Evolutionary conservation across 23 tunicate species (phyloP).

Genomic region (Corella eumyota): DNA sequence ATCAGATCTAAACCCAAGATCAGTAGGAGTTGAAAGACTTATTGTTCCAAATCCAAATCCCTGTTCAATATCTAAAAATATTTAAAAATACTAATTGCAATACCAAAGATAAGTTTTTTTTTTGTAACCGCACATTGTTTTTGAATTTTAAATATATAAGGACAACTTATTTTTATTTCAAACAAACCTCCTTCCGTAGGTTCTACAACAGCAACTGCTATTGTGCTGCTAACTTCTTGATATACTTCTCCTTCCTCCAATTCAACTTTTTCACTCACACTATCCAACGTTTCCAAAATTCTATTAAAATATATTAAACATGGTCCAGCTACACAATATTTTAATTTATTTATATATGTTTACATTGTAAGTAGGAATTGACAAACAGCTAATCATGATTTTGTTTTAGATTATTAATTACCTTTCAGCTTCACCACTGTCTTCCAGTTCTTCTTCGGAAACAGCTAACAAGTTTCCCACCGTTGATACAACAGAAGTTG

Average conservation of each 20-base stretch:
- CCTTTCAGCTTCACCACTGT: slow-evolving; percentile 36
- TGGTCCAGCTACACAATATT: too few species aligned
- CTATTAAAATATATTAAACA: too few species aligned
- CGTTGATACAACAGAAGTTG: slow-evolving; percentile 50
- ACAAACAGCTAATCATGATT: too few species aligned
- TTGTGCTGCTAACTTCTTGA: slow-evolving; percentile 14
- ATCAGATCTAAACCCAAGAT: slow-evolving; percentile 16
- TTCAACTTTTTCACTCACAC: slow-evolving; percentile 17
- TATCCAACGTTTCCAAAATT: slow-evolving; percentile 6
- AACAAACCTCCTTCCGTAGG: slow-evolving; percentile 8
- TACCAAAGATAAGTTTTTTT: too few species aligned
- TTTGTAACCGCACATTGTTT: too few species aligned
- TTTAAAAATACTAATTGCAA: too few species aligned
- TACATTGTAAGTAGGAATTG: too few species aligned
- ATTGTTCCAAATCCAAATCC: slow-evolving; percentile 7
- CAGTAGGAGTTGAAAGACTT: neutral
- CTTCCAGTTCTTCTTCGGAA: slow-evolving; percentile 26
- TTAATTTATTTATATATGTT: too few species aligned
- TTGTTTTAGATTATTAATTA: too few species aligned
- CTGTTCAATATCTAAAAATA: neutral
- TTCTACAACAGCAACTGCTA: slow-evolving; percentile 17
- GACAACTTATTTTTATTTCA: too few species aligned
- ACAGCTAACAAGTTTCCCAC: slow-evolving; percentile 39
- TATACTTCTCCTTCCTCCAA: slow-evolving; percentile 9
- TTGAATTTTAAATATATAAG: too few species aligned